Evolutionary conservation across 2,797 vertebrate genomes (phyloP).

Genomic region (Cryptoprocta ferox): DNA sequence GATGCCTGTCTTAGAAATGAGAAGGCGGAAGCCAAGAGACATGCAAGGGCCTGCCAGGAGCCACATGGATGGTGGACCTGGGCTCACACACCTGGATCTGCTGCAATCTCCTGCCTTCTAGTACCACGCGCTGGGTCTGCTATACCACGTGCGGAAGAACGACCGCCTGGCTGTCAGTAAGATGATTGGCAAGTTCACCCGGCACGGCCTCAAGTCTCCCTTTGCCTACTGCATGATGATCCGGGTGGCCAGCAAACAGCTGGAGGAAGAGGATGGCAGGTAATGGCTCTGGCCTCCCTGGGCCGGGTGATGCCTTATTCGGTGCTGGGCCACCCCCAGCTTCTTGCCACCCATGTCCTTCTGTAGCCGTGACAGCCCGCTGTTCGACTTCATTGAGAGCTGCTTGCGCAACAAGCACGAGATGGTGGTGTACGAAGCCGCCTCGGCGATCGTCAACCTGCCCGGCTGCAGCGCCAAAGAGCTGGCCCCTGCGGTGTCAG

Average conservation of each 20-base stretch:
- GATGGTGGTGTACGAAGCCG: conserved; percentile 91
- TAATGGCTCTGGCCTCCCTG: conserved; percentile 38
- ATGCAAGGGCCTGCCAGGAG: too few relatives aligned
- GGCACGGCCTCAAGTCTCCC: conserved; percentile 89
- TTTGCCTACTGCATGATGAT: conserved; percentile 92
- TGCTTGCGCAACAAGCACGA: conserved; percentile 90
- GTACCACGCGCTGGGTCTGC: conserved; percentile 90
- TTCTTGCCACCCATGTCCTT: not conserved
- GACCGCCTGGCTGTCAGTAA: conserved; percentile 90
- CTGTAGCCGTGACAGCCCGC: conserved; percentile 87
- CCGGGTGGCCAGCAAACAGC: conserved; percentile 89
- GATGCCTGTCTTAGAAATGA: not conserved
- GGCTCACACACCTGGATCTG: not conserved
- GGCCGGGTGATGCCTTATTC: not conserved
- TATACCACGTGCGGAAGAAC: conserved; percentile 89
- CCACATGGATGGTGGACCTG: too few relatives aligned
- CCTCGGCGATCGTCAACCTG: conserved; percentile 90
- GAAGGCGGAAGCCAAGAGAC: not conserved
- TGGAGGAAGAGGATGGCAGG: conserved; percentile 90
- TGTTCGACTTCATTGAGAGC: conserved; percentile 91
- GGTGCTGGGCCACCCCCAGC: not conserved
- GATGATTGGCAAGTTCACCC: conserved; percentile 90
- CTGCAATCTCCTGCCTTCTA: conserved; percentile 26
- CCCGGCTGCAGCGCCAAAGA: conserved; percentile 90
- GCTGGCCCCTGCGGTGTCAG: conserved; percentile 89